Conservation (phyloP, 2,888 invertebrate genomes). For the Nineta flava region DNA sequence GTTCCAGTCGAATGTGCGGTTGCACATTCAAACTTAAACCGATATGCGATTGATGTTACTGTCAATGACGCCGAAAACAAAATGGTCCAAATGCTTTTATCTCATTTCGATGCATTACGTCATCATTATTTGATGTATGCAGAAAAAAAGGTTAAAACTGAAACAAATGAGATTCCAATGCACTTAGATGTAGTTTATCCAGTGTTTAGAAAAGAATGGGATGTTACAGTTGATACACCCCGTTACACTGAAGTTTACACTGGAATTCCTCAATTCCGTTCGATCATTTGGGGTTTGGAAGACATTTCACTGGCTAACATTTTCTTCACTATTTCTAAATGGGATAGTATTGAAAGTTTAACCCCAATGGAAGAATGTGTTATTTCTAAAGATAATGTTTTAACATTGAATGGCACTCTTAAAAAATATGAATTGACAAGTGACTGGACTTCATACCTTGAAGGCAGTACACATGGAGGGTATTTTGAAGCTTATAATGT, state of each 20-base stretch:
- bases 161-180: constrained; percentile 11
- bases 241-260: constrained; percentile 16
- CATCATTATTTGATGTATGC: constrained; percentile 8
- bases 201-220: constrained; percentile 13
- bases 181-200: constrained; percentile 18
- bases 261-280: constrained; percentile 13
- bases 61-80: constrained; percentile 13
- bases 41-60: constrained; percentile 11
- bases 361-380: constrained; percentile 20
- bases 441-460: constrained; percentile 23
- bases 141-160: constrained; percentile 8
- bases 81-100: constrained; percentile 13
- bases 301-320: constrained; percentile 12
- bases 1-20: not conserved
- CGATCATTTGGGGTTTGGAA: no score
- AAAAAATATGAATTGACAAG: constrained; percentile 14
- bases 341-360: constrained; percentile 11
- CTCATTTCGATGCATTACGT: not conserved
- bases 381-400: constrained; percentile 15
- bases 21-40: not conserved
- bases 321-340: constrained; percentile 15
- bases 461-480: constrained; percentile 13
- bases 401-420: constrained; percentile 15
- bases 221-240: constrained; percentile 19
- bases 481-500: constrained; percentile 20